phyloP scores from a whole-genome alignment of 2,888 invertebrate genomes.

The Melanchra persicariae region DNA sequence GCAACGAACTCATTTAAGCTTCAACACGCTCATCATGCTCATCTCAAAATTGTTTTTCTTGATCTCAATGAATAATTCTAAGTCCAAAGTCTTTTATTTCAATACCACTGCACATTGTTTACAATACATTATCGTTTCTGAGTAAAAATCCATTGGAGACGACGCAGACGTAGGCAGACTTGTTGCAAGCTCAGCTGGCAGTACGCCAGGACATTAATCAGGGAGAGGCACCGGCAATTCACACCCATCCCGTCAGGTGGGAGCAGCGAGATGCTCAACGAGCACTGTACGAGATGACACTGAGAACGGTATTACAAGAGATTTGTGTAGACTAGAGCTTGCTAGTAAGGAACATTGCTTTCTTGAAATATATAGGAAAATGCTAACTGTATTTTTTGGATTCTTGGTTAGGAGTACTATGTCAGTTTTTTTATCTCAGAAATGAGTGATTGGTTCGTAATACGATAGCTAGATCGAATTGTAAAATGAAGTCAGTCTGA shows the following conservation, averaged over 20 bases:
- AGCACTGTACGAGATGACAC: slow-evolving; percentile 61
- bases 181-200: slow-evolving; percentile 75
- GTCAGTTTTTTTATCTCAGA: too few relatives aligned
- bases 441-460: too few relatives aligned
- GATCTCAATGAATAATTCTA: slow-evolving; percentile 11
- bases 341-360: slow-evolving; percentile 9
- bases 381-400: neutral
- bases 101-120: slow-evolving; percentile 55
- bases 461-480: too few relatives aligned
- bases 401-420: neutral
- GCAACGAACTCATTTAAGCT: neutral
- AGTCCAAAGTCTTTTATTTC: slow-evolving; percentile 43
- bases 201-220: slow-evolving; percentile 75
- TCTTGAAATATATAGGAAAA: neutral
- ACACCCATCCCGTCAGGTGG: slow-evolving; percentile 67
- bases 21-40: neutral
- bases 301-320: slow-evolving; percentile 41
- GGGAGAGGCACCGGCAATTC: slow-evolving; percentile 76
- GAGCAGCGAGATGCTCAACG: slow-evolving; percentile 48
- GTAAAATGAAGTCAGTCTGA: slow-evolving; percentile 43
- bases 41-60: slow-evolving; percentile 1
- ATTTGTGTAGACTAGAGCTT: slow-evolving; percentile 39
- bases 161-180: slow-evolving; percentile 62
- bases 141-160: slow-evolving; percentile 58
- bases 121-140: slow-evolving; percentile 56